Conservation (phyloP, 2,797 vertebrate species). For the Bryconaethiops microstoma region DNA sequence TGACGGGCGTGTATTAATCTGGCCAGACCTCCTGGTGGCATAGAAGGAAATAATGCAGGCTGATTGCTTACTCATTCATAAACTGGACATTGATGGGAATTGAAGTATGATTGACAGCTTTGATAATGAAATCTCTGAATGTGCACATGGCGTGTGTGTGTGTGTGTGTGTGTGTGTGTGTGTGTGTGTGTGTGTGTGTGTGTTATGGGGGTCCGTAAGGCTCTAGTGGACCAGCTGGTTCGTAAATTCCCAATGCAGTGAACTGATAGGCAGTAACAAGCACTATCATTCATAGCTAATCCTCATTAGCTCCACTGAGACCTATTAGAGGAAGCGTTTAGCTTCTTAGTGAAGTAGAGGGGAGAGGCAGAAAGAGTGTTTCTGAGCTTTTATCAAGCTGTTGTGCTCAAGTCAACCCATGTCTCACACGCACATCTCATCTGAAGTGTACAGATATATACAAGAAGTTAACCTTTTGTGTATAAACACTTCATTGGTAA, state of each 20-base stretch:
- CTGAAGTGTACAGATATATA: not conserved
- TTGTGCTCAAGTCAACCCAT: not conserved
- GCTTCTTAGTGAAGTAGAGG: not conserved
- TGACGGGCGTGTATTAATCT: conserved; percentile 34
- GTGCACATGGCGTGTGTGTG: conserved; percentile 27
- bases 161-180: not conserved
- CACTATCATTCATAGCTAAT: conserved; percentile 47
- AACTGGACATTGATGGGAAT: conserved; percentile 31
- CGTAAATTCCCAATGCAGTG: conserved; percentile 39
- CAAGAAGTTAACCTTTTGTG: no score
- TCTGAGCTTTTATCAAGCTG: not conserved
- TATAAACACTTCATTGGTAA: no score
- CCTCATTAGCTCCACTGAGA: conserved; percentile 35
- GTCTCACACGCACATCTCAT: not conserved
- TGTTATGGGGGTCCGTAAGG: not conserved
- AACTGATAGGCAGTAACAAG: conserved; percentile 32
- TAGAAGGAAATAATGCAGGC: conserved; percentile 35
- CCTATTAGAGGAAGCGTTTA: conserved; percentile 28
- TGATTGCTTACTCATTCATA: conserved; percentile 36
- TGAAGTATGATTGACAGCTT: conserved; percentile 37
- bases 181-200: conserved; percentile 24
- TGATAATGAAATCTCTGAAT: conserved; percentile 55
- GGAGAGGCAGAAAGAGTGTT: not conserved
- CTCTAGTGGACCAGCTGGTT: conserved; percentile 39
- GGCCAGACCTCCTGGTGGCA: conserved; percentile 5